Percentiles rank a stretch among this genome's conserved stretches.
Evolutionary conservation across 2,888 invertebrate genomes (phyloP).

Genomic region (Tuberolachnus salignus): DNA sequence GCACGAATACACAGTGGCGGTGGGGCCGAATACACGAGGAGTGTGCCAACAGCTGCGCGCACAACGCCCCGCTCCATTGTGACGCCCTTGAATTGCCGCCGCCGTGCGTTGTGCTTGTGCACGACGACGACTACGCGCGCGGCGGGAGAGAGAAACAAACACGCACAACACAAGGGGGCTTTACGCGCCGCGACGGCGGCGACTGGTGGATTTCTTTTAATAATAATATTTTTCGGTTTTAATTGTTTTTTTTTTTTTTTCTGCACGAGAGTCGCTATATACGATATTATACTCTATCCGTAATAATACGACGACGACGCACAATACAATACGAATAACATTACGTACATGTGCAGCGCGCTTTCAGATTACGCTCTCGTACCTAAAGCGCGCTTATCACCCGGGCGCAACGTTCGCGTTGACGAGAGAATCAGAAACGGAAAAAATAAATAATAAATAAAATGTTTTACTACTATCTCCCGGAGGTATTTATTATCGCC

Average conservation of each 20-base stretch:
- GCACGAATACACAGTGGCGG: not conserved
- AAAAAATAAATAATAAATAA: not conserved
- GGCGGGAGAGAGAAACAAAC: slow-evolving; percentile 11
- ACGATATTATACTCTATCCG: not conserved
- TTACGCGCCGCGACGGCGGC: not conserved
- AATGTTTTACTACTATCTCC: not conserved
- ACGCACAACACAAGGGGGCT: slow-evolving; percentile 10
- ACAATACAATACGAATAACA: no score
- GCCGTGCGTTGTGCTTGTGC: not conserved
- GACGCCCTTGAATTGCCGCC: slow-evolving; percentile 46
- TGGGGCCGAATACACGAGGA: slow-evolving; percentile 38
- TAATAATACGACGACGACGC: not conserved
- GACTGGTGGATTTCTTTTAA: slow-evolving; percentile 16
- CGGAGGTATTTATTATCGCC: not conserved
- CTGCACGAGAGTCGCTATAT: not conserved
- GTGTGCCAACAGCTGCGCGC: slow-evolving; percentile 54
- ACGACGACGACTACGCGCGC: slow-evolving; percentile 1
- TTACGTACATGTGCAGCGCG: not conserved
- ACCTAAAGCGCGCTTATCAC: not conserved
- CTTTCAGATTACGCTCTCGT: slow-evolving; percentile 19
- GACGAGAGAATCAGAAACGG: no score
- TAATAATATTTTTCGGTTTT: slow-evolving; percentile 2
- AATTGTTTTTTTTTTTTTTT: slow-evolving; percentile 1
- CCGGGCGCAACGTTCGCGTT: not conserved
- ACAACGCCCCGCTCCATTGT: slow-evolving; percentile 35